A percentile compares a stretch with the other conserved stretches of the same genome.
Evolutionary conservation across 2,113 vertebrate species (phyloP).

Genomic region (Pedionomus torquatus): DNA sequence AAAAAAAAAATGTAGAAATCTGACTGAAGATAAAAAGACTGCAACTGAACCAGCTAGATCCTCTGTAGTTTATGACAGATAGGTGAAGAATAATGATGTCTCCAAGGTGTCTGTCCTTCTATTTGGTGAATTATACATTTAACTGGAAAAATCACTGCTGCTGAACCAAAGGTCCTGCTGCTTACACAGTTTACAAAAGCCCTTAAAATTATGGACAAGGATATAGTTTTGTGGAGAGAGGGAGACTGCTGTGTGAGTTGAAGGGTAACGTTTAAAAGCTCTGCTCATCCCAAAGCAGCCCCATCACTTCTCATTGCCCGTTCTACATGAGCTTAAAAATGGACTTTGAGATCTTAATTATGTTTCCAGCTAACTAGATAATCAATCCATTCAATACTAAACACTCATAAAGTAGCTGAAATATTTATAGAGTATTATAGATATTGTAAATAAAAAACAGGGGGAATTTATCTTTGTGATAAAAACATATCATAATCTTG

Average conservation of each 20-base stretch:
- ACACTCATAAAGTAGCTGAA: background rate
- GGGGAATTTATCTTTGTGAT: no score
- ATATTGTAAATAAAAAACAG: background rate
- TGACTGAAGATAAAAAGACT: slow-evolving; percentile 45
- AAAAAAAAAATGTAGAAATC: slow-evolving; percentile 31
- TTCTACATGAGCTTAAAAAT: background rate
- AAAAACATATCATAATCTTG: no score
- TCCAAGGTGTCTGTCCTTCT: slow-evolving; percentile 43
- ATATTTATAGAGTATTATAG: background rate
- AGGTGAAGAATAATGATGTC: slow-evolving; percentile 63
- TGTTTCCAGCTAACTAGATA: background rate
- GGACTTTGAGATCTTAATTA: background rate
- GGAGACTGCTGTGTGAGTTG: slow-evolving; percentile 31
- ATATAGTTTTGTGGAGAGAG: slow-evolving; percentile 17
- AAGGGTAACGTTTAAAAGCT: slow-evolving; percentile 41
- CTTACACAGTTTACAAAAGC: slow-evolving; percentile 31
- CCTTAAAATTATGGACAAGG: slow-evolving; percentile 31
- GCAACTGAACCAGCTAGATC: slow-evolving; percentile 31
- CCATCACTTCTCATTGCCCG: background rate
- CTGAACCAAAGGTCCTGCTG: slow-evolving; percentile 50
- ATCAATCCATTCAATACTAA: background rate
- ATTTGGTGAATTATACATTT: slow-evolving; percentile 31
- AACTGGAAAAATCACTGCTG: slow-evolving; percentile 38
- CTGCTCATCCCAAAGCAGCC: background rate
- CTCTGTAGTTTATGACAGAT: slow-evolving; percentile 45